A percentile compares a stretch with the other conserved stretches of the same genome.
These are phyloP conservation scores for Eublepharis macularius DNA, from an alignment of 2,113 vertebrate species.

Conservation along the genomic window DNA sequence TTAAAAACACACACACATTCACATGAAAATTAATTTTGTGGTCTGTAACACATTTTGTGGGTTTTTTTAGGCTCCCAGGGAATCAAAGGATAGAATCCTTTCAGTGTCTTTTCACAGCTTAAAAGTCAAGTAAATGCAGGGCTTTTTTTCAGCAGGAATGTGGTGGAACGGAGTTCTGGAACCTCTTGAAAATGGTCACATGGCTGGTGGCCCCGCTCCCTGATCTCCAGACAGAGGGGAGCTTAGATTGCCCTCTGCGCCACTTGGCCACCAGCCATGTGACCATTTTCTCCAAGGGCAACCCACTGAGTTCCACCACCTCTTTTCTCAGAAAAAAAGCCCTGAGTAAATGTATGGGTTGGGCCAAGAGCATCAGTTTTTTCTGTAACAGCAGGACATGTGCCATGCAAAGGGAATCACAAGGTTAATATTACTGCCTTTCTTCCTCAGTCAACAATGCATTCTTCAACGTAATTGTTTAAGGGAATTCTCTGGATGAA, in stretches of 20 bases:
- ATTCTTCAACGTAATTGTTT: slow-evolving; percentile 40
- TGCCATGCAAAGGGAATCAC: neutral
- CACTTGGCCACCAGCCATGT: no score
- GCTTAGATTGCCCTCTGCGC: no score
- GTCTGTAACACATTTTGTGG: neutral
- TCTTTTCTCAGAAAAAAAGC: no score
- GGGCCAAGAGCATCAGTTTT: neutral
- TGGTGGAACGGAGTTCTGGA: no score
- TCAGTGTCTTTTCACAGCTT: neutral
- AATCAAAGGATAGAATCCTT: neutral
- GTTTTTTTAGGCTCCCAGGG: neutral
- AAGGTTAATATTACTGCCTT: slow-evolving; percentile 3
- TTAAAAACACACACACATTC: neutral
- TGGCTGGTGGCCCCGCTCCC: no score
- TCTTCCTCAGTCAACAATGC: slow-evolving; percentile 1
- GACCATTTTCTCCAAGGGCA: no score
- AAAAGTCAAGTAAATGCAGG: neutral
- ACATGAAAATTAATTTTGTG: neutral
- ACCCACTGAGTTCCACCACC: no score
- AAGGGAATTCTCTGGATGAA: slow-evolving; percentile 38
- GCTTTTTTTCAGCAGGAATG: no score
- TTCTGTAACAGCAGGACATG: neutral
- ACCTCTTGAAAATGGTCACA: no score
- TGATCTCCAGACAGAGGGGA: no score
- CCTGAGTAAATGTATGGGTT: neutral